Evolutionary conservation across 2,888 invertebrate genomes (phyloP).

Genomic region (Trisateles emortualis): DNA sequence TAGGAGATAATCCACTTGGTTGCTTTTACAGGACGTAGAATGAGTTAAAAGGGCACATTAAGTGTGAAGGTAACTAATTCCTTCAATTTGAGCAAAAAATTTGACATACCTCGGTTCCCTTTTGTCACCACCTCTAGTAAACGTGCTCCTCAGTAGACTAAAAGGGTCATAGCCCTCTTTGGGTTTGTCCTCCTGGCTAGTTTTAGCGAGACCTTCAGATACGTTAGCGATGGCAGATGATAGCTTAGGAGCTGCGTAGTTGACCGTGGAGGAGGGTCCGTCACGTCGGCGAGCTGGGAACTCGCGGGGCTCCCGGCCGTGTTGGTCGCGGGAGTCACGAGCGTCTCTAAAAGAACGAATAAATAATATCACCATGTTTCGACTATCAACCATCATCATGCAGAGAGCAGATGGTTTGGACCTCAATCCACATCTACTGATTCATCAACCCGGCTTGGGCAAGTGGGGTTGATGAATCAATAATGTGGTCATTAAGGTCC

Average conservation of each 20-base stretch:
- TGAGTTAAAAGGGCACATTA: no score
- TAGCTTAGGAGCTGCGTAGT: conserved; percentile 53
- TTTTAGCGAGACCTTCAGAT: conserved; percentile 39
- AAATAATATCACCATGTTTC: not conserved
- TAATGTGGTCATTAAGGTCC: no score
- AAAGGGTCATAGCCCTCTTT: conserved; percentile 74
- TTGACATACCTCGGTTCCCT: conserved; percentile 41
- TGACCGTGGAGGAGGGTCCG: conserved; percentile 57
- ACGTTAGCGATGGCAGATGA: conserved; percentile 57
- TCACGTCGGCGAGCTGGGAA: conserved; percentile 58
- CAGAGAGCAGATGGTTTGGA: no score
- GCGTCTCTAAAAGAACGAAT: conserved; percentile 24
- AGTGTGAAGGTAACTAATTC: no score
- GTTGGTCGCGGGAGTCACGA: conserved; percentile 23
- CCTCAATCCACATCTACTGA: no score
- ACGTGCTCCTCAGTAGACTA: conserved; percentile 72
- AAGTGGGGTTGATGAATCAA: no score
- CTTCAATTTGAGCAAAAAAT: no score
- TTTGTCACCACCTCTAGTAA: conserved; percentile 62
- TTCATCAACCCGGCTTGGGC: no score
- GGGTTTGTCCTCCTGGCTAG: conserved; percentile 16
- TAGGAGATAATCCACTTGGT: no score
- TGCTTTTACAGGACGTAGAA: no score
- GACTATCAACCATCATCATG: no score
- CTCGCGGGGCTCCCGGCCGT: conserved; percentile 2